A percentile compares a stretch with the other conserved stretches of the same genome.
Conservation (phyloP, 2,888 invertebrate genomes). For the Andrena hattorfiana region DNA sequence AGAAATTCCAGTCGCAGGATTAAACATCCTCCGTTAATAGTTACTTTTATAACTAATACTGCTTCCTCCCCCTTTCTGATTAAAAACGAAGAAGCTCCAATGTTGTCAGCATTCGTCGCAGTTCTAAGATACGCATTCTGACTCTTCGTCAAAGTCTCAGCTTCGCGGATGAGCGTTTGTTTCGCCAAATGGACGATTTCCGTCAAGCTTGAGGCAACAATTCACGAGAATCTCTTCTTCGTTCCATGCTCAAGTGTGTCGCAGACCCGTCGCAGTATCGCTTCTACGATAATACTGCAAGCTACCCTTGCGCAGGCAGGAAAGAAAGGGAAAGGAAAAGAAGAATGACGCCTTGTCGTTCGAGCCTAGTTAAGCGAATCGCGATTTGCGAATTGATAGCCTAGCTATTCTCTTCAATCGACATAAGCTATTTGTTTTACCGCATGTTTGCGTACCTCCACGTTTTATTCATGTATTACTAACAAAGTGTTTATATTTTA, state of each 20-base stretch:
- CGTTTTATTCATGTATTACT: conserved; percentile 39
- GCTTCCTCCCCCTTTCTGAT: neutral
- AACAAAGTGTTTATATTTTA: conserved; percentile 30
- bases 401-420: conserved; percentile 34
- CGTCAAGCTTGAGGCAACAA: neutral
- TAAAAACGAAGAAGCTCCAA: neutral
- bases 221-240: conserved; percentile 11
- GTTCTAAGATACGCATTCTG: conserved; percentile 8
- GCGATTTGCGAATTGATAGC: conserved; percentile 14
- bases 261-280: neutral
- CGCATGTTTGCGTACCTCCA: conserved; percentile 28
- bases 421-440: conserved; percentile 34
- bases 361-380: conserved; percentile 55
- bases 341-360: conserved; percentile 49
- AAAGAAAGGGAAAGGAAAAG: neutral
- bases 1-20: conserved; percentile 15
- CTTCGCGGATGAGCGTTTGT: neutral
- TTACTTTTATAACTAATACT: neutral
- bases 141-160: neutral
- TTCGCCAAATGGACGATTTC: neutral
- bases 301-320: neutral
- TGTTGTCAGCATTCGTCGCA: neutral
- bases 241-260: neutral
- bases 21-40: conserved; percentile 11
- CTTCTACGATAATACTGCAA: neutral